Base-by-base conservation (phyloP, 2,113 vertebrate genomes). In the Polyodon spathula region DNA sequence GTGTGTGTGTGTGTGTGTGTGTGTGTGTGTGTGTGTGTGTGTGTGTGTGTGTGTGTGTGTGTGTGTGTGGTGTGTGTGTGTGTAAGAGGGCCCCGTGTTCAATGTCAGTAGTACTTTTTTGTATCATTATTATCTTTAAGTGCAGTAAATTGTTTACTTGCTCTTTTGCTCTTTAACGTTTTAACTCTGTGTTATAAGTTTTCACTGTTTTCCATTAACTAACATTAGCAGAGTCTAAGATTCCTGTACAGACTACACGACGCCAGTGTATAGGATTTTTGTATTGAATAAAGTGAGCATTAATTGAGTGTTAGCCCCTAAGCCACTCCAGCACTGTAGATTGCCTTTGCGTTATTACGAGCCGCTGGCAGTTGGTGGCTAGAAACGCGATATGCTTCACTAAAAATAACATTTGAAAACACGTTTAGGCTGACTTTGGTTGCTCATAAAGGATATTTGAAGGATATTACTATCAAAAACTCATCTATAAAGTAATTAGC, bases 131-230 rank as follows among this genome's bases (percentile, higher is more conserved):
- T 54, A 39, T 54, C 40, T 52, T 16, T 52, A 41, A n/a, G 58
- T 52, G 11, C 40, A 62, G 62, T 51, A 48, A 65, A 41, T 70
- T 62, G 60, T 59, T 40, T 37, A 42, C 61, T 54, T 46, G 54
- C 62, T 64, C 64, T 74, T 72, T 68, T 72, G 61, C 70, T 68
- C 75, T 81, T 82, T 74, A 84, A 83, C 82, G 83, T 84, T 83
- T 77, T 73, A 27, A 81, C 67, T 61, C 66, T 74, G 59, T 70
- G 62, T 78, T 74, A 83, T 74, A 73, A 81, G 74, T 75, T 48
- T 66, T 65, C 73, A 70, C 76, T 81, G 70, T 69, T 72, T 72
- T 73, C 71, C 74, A 73, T 78, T 76, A 81, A 41, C 78, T 77
- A 76, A 68, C 68, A 81, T 83, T 78, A 82, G 75, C 65, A 59